phyloP scores from a whole-genome alignment of 2,888 invertebrate genomes.

The Digitonthophagus gazella region DNA sequence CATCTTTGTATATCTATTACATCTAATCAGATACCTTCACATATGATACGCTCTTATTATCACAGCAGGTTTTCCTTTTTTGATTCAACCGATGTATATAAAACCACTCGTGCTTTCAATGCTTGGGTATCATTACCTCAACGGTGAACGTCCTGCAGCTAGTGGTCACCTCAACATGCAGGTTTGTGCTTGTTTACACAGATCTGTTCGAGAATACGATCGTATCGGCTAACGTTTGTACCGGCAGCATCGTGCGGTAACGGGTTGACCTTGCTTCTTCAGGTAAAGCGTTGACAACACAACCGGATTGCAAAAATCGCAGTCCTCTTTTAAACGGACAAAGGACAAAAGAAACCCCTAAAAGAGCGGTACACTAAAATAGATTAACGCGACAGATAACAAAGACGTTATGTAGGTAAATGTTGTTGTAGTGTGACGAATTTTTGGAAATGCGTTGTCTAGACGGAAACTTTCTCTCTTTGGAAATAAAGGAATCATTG shows the following conservation, averaged over 20 bases:
- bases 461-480: background rate
- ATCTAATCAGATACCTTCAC: background rate
- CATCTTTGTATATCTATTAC: too few species aligned
- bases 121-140: background rate
- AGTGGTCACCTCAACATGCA: background rate
- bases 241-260: background rate
- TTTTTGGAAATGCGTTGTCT: background rate
- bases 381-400: background rate
- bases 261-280: background rate
- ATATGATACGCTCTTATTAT: background rate
- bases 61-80: background rate
- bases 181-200: background rate
- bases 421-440: background rate
- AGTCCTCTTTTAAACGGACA: background rate
- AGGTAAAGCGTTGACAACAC: background rate
- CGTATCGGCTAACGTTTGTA: background rate
- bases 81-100: too few species aligned
- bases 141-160: background rate
- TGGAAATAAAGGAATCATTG: too few species aligned
- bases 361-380: background rate
- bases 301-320: background rate
- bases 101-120: background rate
- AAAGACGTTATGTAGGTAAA: background rate
- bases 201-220: background rate
- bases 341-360: background rate